Percentiles rank a stretch among this genome's conserved stretches.
Conservation (phyloP, 2,113 vertebrate genomes). For the Rhegmatorhina hoffmannsi region DNA sequence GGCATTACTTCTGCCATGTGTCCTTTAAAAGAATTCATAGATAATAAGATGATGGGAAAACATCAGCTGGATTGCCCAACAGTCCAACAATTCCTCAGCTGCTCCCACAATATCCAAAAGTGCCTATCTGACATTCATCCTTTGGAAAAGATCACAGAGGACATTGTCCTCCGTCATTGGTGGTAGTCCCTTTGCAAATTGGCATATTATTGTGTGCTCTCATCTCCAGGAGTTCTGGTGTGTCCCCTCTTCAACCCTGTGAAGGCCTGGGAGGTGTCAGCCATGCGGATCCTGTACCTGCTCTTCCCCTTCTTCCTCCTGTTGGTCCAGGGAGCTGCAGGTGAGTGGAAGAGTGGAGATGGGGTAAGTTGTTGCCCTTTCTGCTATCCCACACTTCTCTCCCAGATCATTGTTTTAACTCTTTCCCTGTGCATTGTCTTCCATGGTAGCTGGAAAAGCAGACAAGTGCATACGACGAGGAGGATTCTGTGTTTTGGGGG, state of each 20-base stretch:
- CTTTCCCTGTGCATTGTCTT: background rate
- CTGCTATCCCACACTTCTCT: background rate
- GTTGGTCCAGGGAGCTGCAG: background rate
- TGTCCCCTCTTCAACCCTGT: background rate
- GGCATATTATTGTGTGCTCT: background rate
- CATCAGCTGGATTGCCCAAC: too few species aligned
- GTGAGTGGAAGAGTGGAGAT: too few species aligned
- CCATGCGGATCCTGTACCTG: slow-evolving; percentile 25
- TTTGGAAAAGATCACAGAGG: background rate
- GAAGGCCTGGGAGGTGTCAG: accelerated
- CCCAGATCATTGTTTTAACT: background rate
- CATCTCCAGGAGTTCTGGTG: background rate
- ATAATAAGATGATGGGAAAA: background rate
- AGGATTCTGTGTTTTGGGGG: background rate
- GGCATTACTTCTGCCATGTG: background rate
- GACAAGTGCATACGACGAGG: background rate
- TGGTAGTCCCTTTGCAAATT: background rate
- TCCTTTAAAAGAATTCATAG: background rate
- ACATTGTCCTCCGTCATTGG: background rate
- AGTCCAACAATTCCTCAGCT: background rate
- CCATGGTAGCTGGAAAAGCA: background rate
- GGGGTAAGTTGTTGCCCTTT: background rate
- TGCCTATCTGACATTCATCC: background rate
- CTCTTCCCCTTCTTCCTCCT: background rate
- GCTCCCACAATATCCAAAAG: background rate